Conservation (phyloP, 2,888 invertebrate genomes). For the Sceliomorpha sp. region DNA sequence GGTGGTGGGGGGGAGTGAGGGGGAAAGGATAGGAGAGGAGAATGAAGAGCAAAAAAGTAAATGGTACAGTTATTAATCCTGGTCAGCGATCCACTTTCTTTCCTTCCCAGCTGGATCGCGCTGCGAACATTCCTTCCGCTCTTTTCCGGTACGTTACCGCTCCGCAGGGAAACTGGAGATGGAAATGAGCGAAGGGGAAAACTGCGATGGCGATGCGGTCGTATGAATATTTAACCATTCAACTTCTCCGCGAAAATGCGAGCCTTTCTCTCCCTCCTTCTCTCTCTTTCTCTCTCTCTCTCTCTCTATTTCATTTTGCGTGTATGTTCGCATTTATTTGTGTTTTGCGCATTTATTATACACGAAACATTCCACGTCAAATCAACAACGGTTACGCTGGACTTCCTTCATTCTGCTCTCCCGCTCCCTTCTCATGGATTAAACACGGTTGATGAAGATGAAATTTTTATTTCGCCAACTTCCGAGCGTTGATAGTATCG, state of each 20-base stretch:
- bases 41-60: not conserved
- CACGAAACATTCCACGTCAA: not conserved
- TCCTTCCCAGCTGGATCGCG: conserved; percentile 1
- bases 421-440: not conserved
- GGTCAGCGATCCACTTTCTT: conserved; percentile 27
- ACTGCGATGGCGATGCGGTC: conserved; percentile 21
- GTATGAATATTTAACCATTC: conserved; percentile 74
- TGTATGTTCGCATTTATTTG: conserved; percentile 10
- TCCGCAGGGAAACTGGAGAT: conserved; percentile 1
- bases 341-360: conserved; percentile 9
- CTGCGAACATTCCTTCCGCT: conserved; percentile 17
- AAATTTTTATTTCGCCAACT: conserved; percentile 21
- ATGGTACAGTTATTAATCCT: conserved; percentile 25
- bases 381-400: conserved; percentile 15
- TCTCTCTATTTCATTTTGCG: conserved; percentile 16
- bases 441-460: no score
- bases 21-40: conserved; percentile 7
- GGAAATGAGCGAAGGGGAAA: conserved; percentile 17
- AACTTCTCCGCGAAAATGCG: conserved; percentile 65
- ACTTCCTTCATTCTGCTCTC: conserved; percentile 5
- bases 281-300: not conserved
- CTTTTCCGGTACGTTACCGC: conserved; percentile 5
- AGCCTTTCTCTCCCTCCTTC: no score
- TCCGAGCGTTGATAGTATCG: no score
- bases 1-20: not conserved